phyloP scores from a whole-genome alignment of 2,113 vertebrate species.

The Spea multiplicata region DNA sequence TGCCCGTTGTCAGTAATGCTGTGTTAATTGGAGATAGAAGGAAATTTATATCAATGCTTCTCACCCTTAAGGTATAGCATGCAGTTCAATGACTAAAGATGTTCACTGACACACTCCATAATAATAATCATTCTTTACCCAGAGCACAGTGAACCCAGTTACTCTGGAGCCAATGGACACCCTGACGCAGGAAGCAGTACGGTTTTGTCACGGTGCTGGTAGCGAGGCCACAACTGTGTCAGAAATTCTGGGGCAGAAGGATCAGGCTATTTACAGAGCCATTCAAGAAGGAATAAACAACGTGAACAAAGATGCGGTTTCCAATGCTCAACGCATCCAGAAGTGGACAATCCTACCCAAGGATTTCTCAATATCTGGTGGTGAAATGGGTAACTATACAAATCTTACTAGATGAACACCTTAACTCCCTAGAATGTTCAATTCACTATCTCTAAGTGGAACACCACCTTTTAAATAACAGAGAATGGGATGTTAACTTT shows the following conservation, averaged over 20 bases:
- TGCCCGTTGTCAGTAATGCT: constrained; percentile 79
- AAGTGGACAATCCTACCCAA: constrained; percentile 77
- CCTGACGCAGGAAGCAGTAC: constrained; percentile 72
- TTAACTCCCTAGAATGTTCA: too few species aligned
- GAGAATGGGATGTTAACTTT: background rate
- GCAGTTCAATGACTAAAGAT: background rate
- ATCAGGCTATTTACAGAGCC: constrained; percentile 64
- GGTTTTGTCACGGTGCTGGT: constrained; percentile 74
- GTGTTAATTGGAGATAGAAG: constrained; percentile 81
- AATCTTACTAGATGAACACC: background rate
- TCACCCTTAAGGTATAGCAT: constrained; percentile 78
- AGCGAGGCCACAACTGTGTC: constrained; percentile 75
- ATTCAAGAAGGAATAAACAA: constrained; percentile 77
- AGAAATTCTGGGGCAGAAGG: constrained; percentile 66
- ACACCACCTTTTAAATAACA: background rate
- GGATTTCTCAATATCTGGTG: constrained; percentile 83
- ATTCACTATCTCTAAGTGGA: too few species aligned
- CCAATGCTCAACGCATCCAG: constrained; percentile 76
- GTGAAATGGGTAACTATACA: constrained; percentile 76
- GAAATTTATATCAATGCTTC: constrained; percentile 83
- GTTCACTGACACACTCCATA: background rate
- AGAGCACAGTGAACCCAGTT: constrained; percentile 72
- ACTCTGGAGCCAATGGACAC: constrained; percentile 75
- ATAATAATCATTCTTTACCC: constrained; percentile 28
- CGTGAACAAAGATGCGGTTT: constrained; percentile 69